Base-by-base conservation (phyloP, 35 echinoderm and acorn worm genomes). In the Ophiothrix spiculata region DNA sequence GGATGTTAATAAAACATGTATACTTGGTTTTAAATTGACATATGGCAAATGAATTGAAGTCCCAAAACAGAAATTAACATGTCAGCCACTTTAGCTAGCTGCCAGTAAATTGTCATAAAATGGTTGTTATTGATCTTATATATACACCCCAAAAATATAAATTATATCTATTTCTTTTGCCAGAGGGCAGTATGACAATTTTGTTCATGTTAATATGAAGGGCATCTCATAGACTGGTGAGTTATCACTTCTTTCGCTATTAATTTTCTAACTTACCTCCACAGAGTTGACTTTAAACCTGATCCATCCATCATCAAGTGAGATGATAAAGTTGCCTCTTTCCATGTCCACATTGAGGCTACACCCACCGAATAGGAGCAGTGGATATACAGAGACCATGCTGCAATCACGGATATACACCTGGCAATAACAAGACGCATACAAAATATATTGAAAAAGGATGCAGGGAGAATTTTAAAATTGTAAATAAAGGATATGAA, bases 331-430 rank as follows among this genome's bases (percentile, higher is more conserved):
- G 36, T 76, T 63, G 42, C 90, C 90, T 25, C 40, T 79, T 36
- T 87, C 85, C 8, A 92, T 46, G 77, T 92, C 85, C 41, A 92
- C 81, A 37, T 86, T 82, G 21, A 92, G 90, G 36, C 64, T 74
- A 78, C 85, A 92, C n/a, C 90, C 90, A 23, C 90, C 90, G 77
- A 92, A 92, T 36, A 91, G 64, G 1, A 92, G 90, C 63, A 91
- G 78, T 0, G 79, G 83, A 49, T 92, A 87, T 11, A 92, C 85
- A 25, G 90, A 92, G 39, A 91, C 90, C 90, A 92, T 92, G 74
- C 90, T 92, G 36, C 90, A 92, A 38, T 91, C 85, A 83, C 90
- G 90, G n/a, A 92, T 92, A 85, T 92, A 92, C 33, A 92, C 85
- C 90, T 92, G 31, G 31, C 33, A 23, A 69, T 32, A 35, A 76